Base-by-base conservation (phyloP, 2,888 invertebrate genomes). In the Oithona nana region DNA sequence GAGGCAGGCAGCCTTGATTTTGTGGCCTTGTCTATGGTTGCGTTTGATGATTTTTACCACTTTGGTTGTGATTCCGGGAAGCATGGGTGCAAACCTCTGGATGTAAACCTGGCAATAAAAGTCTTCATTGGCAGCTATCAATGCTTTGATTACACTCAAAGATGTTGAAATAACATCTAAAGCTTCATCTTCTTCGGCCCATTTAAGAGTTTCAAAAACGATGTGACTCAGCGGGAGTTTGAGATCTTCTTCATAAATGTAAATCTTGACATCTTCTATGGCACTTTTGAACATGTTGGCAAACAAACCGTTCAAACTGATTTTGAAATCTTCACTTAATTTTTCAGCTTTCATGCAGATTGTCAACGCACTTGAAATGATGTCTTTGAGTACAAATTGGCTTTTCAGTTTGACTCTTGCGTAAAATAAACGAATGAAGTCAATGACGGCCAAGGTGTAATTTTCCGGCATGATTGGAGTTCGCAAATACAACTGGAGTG, bases 351-450 rank as follows among this genome's bases (percentile, higher is more conserved):
- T 28, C 29, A 57, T 57, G 3, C 24, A 6, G 22, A 59, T n/a
- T 16, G 26, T 49, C n/a, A 59, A 28, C 22, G 13, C 16, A 54
- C 26, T 20, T 16, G 54, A 24, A 26, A 26, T 54, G 24, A 59
- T 22, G 28, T 59, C 59, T 50, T 59, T 59, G 49, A 59, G 28
- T n/a, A 59, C n/a, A 28, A 59, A 59, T 16, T 48, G 16, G 24
- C 20, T 20, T 22, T 22, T 29, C 20, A 48, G 24, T 20, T 13
- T 49, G 50, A n/a, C 2, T 49, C 28, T 22, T 4, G 26, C 24
- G n/a, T 22, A 50, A 28, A 59, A 26, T 13, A 16, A 20, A 1
- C 24, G n/a, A 16, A 59, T 11, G 20, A 49, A 22, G 24, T 59
- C 28, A 1, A 59, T 16, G 4, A 49, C 49, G 8, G 28, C 28